phyloP scores from a whole-genome alignment of 2,113 vertebrate genomes.

The Corvus moneduloides region DNA sequence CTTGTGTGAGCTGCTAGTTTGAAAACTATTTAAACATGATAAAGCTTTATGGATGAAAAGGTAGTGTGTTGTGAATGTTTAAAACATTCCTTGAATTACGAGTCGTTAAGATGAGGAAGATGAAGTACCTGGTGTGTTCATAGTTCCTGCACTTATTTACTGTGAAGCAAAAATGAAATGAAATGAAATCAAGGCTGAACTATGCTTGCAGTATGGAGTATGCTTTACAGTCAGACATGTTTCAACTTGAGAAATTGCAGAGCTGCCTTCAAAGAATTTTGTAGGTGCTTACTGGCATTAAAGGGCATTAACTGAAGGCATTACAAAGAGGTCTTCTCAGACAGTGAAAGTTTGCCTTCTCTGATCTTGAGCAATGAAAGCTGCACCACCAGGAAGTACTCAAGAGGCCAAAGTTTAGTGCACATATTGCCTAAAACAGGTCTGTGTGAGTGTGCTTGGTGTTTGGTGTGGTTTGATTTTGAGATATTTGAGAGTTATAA shows the following conservation, averaged over 20 bases:
- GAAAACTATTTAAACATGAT: neutral
- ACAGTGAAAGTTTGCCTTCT: neutral
- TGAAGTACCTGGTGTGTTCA: neutral
- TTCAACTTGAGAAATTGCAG: neutral
- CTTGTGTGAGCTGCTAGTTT: neutral
- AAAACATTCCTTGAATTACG: neutral
- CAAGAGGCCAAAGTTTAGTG: neutral
- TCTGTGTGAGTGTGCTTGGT: neutral
- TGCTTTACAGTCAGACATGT: neutral
- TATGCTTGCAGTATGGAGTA: neutral
- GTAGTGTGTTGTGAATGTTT: neutral
- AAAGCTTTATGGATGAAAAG: neutral
- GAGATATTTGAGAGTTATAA: neutral
- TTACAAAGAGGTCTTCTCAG: neutral
- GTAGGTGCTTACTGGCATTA: constrained; percentile 10
- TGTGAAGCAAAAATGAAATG: neutral
- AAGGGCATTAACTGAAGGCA: neutral
- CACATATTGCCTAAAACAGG: neutral
- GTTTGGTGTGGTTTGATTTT: neutral
- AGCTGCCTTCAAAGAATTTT: constrained; percentile 13
- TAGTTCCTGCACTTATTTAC: neutral
- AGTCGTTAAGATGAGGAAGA: neutral
- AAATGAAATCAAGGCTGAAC: neutral
- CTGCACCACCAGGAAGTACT: neutral
- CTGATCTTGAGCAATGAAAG: neutral